phyloP scores from a whole-genome alignment of 2,888 invertebrate genomes.

The Pollenia amentaria region DNA sequence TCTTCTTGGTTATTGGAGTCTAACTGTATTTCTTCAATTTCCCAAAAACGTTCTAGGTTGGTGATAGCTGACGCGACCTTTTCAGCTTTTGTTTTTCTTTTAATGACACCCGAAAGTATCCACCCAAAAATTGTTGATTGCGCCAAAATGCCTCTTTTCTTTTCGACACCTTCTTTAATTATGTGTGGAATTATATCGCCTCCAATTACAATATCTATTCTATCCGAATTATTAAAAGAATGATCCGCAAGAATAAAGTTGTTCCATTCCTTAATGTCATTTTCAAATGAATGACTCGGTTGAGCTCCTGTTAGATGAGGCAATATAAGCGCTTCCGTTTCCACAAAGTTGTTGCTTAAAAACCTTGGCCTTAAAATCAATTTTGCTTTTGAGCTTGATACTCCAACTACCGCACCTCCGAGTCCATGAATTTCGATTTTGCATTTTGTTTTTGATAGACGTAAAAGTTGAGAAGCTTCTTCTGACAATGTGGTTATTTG shows the following conservation, averaged over 20 bases:
- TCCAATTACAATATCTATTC: slow-evolving; percentile 4
- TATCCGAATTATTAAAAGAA: slow-evolving; percentile 4
- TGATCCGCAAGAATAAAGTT: not conserved
- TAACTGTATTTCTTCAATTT: slow-evolving; percentile 23
- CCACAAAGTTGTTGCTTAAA: slow-evolving; percentile 36
- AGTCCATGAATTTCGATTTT: slow-evolving; percentile 54
- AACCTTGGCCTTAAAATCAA: slow-evolving; percentile 52
- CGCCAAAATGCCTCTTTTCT: slow-evolving; percentile 11
- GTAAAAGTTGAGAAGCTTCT: slow-evolving; percentile 57
- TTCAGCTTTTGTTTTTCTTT: not conserved
- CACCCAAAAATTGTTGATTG: slow-evolving; percentile 59
- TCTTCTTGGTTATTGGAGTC: not conserved
- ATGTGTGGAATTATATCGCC: slow-evolving; percentile 4
- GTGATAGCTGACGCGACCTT: slow-evolving; percentile 12
- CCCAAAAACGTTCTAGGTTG: slow-evolving; percentile 23
- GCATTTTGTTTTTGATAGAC: slow-evolving; percentile 39
- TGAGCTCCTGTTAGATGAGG: slow-evolving; percentile 32
- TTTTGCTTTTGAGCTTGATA: slow-evolving; percentile 47
- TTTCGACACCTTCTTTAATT: not conserved
- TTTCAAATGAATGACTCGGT: slow-evolving; percentile 37
- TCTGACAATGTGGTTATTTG: slow-evolving; percentile 58
- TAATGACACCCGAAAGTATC: slow-evolving; percentile 46
- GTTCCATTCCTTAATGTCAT: not conserved
- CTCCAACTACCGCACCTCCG: slow-evolving; percentile 38
- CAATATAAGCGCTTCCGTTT: slow-evolving; percentile 47